Evolutionary conservation across 92 coral and sea anemone species (phyloP), one percentile per base, ranked within the genome.

Genomic region (Paramuricea clavata): DNA sequence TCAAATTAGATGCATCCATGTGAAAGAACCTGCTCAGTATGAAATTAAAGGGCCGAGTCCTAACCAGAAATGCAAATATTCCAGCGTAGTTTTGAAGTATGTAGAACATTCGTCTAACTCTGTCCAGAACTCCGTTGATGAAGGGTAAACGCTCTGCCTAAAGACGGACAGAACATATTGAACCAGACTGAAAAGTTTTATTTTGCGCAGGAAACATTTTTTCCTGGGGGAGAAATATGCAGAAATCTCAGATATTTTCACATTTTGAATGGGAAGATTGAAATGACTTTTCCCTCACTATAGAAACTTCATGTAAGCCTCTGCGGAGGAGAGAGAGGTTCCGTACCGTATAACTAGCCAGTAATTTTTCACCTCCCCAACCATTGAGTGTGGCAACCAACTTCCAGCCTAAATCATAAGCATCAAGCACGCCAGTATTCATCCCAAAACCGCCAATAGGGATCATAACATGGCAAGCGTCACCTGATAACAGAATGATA

Each of bases 341-440:
- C 1, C 61, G 1, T 76, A 76, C 82, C 28, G 82, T 76, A 42
- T 76, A 76, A 76, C 68, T 50, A 0, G 82, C 67, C 49, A 76
- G 44, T 61, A 76, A 23, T 2, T 12, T 49, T 52, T 76, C 68
- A 21, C 82, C 82, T 76, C 82, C 82, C 82, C 82, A 76, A 23
- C 82, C 82, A 4, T 76, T 26, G 33, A 76, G 30, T 13, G 82
- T 76, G 39, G 67, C 82, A 26, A 76, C 82, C 57, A 76, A 54
- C 61, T 76, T 76, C 82, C 82, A 76, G 26, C 82, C 82, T 12
- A 76, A 34, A 33, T 76, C 82, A 21, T 23, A 76, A 28, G 82
- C 82, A 52, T 76, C 82, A 17, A 76, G 41, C 8, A 76, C 44
- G 34, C 82, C 82, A 52, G 82, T 76, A 32, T 76, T 76, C 82